Evolutionary conservation across 2,113 vertebrate species (phyloP), one percentile per base, ranked within the genome.

Genomic region (Xyrauchen texanus): DNA sequence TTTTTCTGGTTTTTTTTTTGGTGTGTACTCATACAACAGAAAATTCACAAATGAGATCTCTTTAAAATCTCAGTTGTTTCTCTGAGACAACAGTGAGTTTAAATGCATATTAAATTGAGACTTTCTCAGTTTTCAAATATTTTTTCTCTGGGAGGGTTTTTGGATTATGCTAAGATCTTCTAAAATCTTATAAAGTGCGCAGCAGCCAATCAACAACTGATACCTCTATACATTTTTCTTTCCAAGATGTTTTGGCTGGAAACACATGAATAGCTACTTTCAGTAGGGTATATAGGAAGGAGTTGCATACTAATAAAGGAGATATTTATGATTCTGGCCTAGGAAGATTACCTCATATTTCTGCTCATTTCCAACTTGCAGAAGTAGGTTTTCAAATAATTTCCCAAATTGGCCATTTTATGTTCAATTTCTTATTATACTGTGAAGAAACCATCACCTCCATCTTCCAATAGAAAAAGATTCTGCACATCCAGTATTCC

Each of bases 301-400:
- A 15, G 66, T 15, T 51, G 52, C 57, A 68, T 67, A 61, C 15
- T 45, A 21, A 21, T 80, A 11, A 73, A 16, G 52, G n/a, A 66
- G 44, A 73, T 73, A 66, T 71, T 72, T 46, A 55, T 52, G 61
- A 46, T 64, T 55, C 61, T 53, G 44, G 68, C 68, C 6, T 0
- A 73, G 60, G 44, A 73, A 73, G 21, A 67, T 58, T 47, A 21
- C 2, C 51, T 71, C 62, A 66, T 66, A 67, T 67, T 73, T 66
- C 70, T 55, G 15, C 62, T 67, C 58, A 74, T 51, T 58, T 65
- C 4, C 52, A 64, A 45, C 12, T 4, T 11, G 61, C 65, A 68
- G 58, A 3, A 78, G 53, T 68, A 81, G 79, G 66, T 83, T 72
- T 77, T 77, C 47, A 60, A 63, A 60, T 69, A 64, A 81, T 84